Evolutionary conservation across 2,888 invertebrate species (phyloP).

Genomic region (Pristionchus fissidentatus): DNA sequence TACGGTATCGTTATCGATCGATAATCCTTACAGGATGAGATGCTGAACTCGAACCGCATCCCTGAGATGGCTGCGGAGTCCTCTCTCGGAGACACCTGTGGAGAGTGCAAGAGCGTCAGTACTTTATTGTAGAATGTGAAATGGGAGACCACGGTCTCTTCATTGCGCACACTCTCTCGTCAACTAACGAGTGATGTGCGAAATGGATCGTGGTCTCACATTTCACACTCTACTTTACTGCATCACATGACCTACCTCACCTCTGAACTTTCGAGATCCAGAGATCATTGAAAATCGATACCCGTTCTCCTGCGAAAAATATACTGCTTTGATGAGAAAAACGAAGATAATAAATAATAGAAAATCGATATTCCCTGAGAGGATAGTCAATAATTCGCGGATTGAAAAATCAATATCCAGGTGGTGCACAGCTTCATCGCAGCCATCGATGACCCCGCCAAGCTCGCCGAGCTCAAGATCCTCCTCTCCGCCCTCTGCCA

Average conservation of each 20-base stretch:
- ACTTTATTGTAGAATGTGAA: neutral
- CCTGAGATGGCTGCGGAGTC: neutral
- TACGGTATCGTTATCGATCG: neutral
- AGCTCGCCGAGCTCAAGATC: slow-evolving; percentile 69
- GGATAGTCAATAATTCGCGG: neutral
- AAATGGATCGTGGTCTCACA: no score
- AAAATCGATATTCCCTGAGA: no score
- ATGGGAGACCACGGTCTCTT: neutral
- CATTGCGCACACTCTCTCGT: no score
- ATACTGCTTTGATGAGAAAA: neutral
- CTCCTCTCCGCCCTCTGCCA: slow-evolving; percentile 49
- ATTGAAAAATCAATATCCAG: slow-evolving; percentile 31
- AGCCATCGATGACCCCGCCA: slow-evolving; percentile 66
- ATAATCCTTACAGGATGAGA: neutral
- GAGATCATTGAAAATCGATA: no score
- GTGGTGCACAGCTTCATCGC: slow-evolving; percentile 66
- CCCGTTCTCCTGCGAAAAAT: no score
- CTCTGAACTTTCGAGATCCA: neutral
- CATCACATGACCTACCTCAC: no score
- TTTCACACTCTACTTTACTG: no score
- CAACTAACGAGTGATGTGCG: no score
- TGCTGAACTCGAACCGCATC: slow-evolving; percentile 39
- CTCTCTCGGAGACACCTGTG: slow-evolving; percentile 24
- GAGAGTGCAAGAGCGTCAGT: slow-evolving; percentile 48
- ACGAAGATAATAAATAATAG: neutral